Percentiles rank a stretch among this genome's conserved stretches.
These are phyloP conservation scores for Chymomyza costata DNA, from an alignment of 1,140 invertebrate genomes.

Conservation along the genomic window DNA sequence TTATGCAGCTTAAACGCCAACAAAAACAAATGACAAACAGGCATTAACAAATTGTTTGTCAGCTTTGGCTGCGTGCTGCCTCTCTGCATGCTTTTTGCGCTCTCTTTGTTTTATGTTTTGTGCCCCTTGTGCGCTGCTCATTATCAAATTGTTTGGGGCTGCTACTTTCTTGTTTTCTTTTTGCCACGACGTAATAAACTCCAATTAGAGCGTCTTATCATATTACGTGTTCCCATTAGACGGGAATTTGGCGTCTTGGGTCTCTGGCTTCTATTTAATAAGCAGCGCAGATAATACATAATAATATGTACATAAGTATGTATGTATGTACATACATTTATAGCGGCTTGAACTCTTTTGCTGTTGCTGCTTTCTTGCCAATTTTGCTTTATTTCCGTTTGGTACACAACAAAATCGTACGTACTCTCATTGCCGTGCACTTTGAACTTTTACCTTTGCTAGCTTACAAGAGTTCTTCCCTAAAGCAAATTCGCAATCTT, in stretches of 20 bases:
- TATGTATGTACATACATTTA: background rate
- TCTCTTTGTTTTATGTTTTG: conserved; percentile 13
- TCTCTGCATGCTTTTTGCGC: conserved; percentile 1
- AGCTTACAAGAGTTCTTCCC: too few species aligned
- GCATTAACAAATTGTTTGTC: background rate
- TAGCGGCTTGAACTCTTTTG: background rate
- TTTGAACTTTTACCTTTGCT: conserved; percentile 37
- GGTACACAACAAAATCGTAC: too few species aligned
- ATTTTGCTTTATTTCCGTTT: conserved; percentile 41
- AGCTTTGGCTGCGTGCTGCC: conserved; percentile 16
- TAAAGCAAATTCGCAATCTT: too few species aligned
- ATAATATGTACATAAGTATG: background rate
- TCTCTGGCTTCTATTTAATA: too few species aligned
- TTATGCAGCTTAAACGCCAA: background rate
- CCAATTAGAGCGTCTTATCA: conserved; percentile 23
- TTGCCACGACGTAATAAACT: conserved; percentile 20
- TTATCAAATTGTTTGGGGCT: background rate
- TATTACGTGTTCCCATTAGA: conserved; percentile 5
- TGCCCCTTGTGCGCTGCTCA: conserved; percentile 30
- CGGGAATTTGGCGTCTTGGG: too few species aligned
- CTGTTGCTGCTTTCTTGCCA: conserved; percentile 3
- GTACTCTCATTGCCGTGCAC: conserved; percentile 46
- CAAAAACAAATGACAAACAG: conserved; percentile 17
- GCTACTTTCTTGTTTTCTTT: background rate
- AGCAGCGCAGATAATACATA: too few species aligned